phyloP scores from a whole-genome alignment of 2,113 vertebrate species.

The Sprattus sprattus region DNA sequence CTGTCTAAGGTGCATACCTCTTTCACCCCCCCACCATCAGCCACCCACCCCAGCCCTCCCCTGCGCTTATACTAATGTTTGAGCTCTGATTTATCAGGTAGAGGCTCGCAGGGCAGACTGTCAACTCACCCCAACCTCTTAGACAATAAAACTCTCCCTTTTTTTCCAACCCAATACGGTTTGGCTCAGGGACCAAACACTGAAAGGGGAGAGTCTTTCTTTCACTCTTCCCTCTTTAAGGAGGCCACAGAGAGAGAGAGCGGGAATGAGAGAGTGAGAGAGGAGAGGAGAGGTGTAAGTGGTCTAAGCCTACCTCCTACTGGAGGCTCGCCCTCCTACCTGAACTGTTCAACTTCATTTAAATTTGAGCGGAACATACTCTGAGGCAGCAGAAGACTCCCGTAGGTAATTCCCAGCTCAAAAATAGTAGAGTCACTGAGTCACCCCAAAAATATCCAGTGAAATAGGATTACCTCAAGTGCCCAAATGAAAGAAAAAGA shows the following conservation, averaged over 20 bases:
- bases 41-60: slow-evolving; percentile 27
- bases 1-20: slow-evolving; percentile 58
- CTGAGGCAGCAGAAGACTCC: slow-evolving; percentile 51
- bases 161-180: slow-evolving; percentile 44
- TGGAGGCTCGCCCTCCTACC: slow-evolving; percentile 58
- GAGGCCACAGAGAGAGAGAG: slow-evolving; percentile 4
- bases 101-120: slow-evolving; percentile 44
- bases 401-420: not conserved
- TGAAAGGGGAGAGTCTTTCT: not conserved
- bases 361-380: not conserved
- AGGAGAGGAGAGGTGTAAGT: slow-evolving; percentile 42
- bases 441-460: not conserved
- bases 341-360: slow-evolving; percentile 38
- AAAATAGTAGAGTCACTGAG: not conserved
- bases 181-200: not conserved
- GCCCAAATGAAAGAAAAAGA: not conserved
- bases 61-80: slow-evolving; percentile 54
- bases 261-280: slow-evolving; percentile 42
- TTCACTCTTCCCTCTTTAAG: not conserved
- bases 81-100: slow-evolving; percentile 62
- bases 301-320: slow-evolving; percentile 70
- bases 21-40: slow-evolving; percentile 36
- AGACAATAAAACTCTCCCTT: slow-evolving; percentile 48
- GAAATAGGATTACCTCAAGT: not conserved
- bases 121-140: slow-evolving; percentile 27